phyloP scores from a whole-genome alignment of 2,888 invertebrate species.

The Metallyticus violacea region DNA sequence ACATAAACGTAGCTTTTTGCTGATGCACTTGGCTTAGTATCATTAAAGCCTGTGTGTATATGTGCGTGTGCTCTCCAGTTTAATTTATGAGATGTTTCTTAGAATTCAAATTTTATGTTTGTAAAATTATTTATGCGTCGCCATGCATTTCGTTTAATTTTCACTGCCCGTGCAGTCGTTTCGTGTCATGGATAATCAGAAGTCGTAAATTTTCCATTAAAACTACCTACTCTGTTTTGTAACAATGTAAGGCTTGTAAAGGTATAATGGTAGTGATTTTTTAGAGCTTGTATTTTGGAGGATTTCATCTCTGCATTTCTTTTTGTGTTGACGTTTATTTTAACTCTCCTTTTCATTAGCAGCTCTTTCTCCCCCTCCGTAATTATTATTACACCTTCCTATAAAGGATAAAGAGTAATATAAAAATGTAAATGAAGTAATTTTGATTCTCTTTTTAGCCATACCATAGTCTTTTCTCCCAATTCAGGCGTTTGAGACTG shows the following conservation, averaged over 20 bases:
- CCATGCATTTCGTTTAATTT: background rate
- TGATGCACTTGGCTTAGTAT: background rate
- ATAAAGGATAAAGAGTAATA: no score
- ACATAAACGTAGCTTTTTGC: background rate
- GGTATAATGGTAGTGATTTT: background rate
- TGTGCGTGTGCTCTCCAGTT: background rate
- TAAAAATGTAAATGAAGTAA: no score
- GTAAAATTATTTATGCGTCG: background rate
- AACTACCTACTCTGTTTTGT: background rate
- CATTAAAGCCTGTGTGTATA: background rate
- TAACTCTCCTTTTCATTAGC: background rate
- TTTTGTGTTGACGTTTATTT: background rate
- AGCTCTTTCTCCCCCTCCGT: no score
- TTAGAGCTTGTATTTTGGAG: background rate
- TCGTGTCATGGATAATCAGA: background rate
- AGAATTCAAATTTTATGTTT: background rate
- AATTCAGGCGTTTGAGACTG: no score
- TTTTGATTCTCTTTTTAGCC: no score
- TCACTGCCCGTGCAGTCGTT: background rate
- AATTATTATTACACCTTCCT: no score
- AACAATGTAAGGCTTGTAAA: background rate
- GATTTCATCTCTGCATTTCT: background rate
- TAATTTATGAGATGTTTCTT: background rate
- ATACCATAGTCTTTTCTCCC: no score
- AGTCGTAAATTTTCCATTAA: background rate